phyloP scores from a whole-genome alignment of 2,797 vertebrate species.

The Darevskia mixta region DNA sequence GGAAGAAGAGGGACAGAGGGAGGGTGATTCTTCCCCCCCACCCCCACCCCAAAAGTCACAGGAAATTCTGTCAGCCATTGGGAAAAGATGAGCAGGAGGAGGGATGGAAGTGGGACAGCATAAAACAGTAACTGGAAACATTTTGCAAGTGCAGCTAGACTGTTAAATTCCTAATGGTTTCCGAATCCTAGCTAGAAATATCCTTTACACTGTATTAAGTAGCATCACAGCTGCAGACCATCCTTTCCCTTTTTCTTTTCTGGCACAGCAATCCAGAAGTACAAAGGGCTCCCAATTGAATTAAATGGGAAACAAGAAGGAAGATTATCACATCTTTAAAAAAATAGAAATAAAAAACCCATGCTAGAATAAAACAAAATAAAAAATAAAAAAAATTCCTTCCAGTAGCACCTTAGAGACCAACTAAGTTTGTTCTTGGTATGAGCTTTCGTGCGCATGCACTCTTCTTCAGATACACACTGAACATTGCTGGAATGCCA shows the following conservation, averaged over 20 bases:
- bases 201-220: constrained; percentile 55
- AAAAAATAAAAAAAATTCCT: no score
- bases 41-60: constrained; percentile 67
- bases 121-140: constrained; percentile 75
- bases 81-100: constrained; percentile 22
- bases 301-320: background rate
- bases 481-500: no score
- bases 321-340: no score
- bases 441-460: no score
- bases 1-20: constrained; percentile 51
- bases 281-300: background rate
- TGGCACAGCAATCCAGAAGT: constrained; percentile 30
- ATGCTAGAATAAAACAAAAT: no score
- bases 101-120: constrained; percentile 57
- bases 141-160: constrained; percentile 68
- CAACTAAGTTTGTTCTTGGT: no score
- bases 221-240: constrained; percentile 29
- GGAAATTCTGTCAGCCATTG: constrained; percentile 68
- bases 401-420: no score
- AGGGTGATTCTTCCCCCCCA: constrained; percentile 72
- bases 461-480: no score
- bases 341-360: no score
- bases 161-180: constrained; percentile 66
- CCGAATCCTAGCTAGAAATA: constrained; percentile 58
- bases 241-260: background rate